Evolutionary conservation across 2,113 vertebrate species (phyloP), one percentile per base, ranked within the genome.

Genomic region (Brienomyrus brachyistius): DNA sequence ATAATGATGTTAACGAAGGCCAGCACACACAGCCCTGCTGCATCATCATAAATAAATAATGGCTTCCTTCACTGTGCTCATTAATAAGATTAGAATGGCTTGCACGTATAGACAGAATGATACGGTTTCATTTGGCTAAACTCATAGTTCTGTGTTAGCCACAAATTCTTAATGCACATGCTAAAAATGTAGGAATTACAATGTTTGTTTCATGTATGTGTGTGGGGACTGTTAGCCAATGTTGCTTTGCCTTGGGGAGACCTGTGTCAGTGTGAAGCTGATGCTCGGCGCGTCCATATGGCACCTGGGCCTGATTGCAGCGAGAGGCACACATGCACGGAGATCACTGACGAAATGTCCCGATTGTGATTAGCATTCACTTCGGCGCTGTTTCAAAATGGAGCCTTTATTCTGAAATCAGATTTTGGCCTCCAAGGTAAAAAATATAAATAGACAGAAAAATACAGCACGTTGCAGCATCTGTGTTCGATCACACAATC

Each of bases 271-370:
- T 5, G 13, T 3, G 21, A 74, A 40, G 35, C 15, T 7, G 11
- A 40, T 1, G 4, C 17, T n/a, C 31, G 0, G 31, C 31, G 40
- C n/a, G 31, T 17, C 31, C 70, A 13, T 74, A 4, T 15, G 2
- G 35, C 70, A 19, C 35, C 5, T 40, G 35, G 70, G 70, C 15
- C 35, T 2, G 70, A 77, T 35, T 1, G 70, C 31, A 19, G 35
- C 7, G 27, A 74, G 9, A 31, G 23, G 9, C 62, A 2, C 27
- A 40, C 31, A 47, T 1, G 31, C 31, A 31, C 31, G 31, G 31
- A 31, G 90, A 93, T 91, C 92, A 91, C 92, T 94, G 90, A 91
- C 91, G 90, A 92, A 88, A 92, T 92, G 90, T 93, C 93, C 92
- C 88, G 70, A 43, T 40, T 77, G 70, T 40, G 91, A 93, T 94